phyloP scores from a whole-genome alignment of 2,113 vertebrate species.

The Felis chaus region DNA sequence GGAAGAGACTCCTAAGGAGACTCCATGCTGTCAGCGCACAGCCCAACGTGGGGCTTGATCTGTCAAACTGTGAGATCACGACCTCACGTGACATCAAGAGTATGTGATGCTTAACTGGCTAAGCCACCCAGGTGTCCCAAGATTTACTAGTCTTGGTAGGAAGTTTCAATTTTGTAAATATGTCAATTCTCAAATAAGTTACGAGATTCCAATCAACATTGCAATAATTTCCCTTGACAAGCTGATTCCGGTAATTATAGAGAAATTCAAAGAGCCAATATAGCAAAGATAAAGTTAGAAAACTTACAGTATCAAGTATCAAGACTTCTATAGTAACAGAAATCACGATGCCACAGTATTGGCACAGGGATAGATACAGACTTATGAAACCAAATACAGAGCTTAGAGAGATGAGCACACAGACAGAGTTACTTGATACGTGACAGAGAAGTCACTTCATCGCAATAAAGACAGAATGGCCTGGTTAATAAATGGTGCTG shows the following conservation, averaged over 20 bases:
- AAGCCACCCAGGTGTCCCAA: too few relatives aligned
- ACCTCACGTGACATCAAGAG: too few relatives aligned
- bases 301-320: background rate
- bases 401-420: background rate
- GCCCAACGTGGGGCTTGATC: too few relatives aligned
- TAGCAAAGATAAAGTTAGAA: background rate
- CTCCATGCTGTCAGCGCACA: too few relatives aligned
- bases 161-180: background rate
- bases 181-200: background rate
- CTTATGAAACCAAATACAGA: background rate
- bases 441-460: background rate
- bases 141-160: background rate
- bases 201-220: background rate
- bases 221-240: background rate
- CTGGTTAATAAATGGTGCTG: background rate
- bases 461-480: background rate
- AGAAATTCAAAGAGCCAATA: background rate
- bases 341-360: background rate
- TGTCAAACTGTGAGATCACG: too few relatives aligned
- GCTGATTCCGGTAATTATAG: background rate
- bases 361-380: background rate
- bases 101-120: too few relatives aligned
- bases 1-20: too few relatives aligned
- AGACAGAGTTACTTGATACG: background rate
- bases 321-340: background rate